Evolutionary conservation across 2,113 vertebrate genomes (phyloP), one percentile per base, ranked within the genome.

Genomic region (Fregata magnificens): DNA sequence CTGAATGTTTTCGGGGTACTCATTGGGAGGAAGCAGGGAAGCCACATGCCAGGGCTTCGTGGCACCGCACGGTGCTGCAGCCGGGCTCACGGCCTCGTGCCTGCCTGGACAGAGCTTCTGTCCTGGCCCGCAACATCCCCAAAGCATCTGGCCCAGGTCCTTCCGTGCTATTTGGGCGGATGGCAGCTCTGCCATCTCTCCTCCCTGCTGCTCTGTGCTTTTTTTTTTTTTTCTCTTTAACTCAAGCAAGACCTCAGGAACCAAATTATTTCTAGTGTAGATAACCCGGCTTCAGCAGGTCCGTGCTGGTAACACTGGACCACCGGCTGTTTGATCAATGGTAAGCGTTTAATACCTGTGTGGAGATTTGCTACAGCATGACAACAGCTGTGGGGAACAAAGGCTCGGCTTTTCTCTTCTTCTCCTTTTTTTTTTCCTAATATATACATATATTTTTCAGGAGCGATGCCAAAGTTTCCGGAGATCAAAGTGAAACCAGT

Each of bases 351-450:
- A 96, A 97, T 97, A 98, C 96, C 97, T 98, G 96, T 6, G 73
- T 15, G 94, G 96, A 96, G 97, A 95, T 95, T 45, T 86, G 93
- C 97, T 95, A 70, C 96, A 90, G 96, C 96, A 80, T 94, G 95
- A 93, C 94, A 95, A 92, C 97, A 97, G 96, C 97, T 97, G 96
- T 93, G 93, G 88, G 96, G 96, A 98, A 98, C 95, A 97, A 98
- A 98, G 97, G 91, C 96, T 96, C 72, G 5, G 83, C 95, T 96
- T 93, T 72, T 79, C 95, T 85, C 91, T 71, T 70, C 69, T 95
- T 80, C 50, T 72, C 16, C 7, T 44, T 32, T 13, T 59, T 69
- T 4, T 42, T 1, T 8, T 4, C 2, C 69, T 86, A 91, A 93
- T 85, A 96, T 26, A 44, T 76, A 91, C 94, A 52, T 69, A 78